Evolutionary conservation across 2,888 invertebrate species (phyloP).

Genomic region (Baronia brevicornis): DNA sequence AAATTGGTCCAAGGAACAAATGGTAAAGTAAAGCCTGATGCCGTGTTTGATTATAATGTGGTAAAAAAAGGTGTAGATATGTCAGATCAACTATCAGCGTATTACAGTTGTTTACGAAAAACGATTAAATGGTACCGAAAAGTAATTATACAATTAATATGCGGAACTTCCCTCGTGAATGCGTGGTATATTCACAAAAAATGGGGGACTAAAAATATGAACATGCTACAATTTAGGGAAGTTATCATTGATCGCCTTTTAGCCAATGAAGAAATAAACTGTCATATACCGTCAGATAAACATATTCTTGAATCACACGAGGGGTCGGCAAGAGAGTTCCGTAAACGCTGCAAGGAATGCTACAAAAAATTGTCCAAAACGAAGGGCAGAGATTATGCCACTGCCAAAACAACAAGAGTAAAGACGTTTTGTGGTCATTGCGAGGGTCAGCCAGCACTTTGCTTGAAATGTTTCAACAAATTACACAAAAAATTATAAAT

Average conservation of each 20-base stretch:
- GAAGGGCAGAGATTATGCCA: conserved; percentile 6
- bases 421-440: conserved; percentile 2
- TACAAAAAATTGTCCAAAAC: conserved; percentile 4
- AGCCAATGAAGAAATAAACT: conserved; percentile 2
- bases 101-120: conserved; percentile 3
- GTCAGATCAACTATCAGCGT: conserved; percentile 3
- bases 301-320: conserved; percentile 1
- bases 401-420: not conserved
- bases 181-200: conserved; percentile 1
- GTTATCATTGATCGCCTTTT: conserved; percentile 5
- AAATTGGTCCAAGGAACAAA: conserved; percentile 4
- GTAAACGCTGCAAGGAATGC: conserved; percentile 7
- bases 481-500: too few species aligned
- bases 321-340: conserved; percentile 1
- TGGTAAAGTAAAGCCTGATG: conserved; percentile 3
- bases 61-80: conserved; percentile 7
- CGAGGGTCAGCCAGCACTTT: too few species aligned
- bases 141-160: too few species aligned
- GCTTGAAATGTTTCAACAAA: too few species aligned
- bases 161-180: not conserved
- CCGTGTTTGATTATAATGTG: conserved; percentile 4
- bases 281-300: conserved; percentile 2
- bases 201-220: conserved; percentile 6
- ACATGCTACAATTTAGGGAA: conserved; percentile 4
- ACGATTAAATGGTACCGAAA: conserved; percentile 1